These are phyloP conservation scores for Trichopria drosophilae DNA, from an alignment of 2,888 invertebrate species.

Conservation along the genomic window DNA sequence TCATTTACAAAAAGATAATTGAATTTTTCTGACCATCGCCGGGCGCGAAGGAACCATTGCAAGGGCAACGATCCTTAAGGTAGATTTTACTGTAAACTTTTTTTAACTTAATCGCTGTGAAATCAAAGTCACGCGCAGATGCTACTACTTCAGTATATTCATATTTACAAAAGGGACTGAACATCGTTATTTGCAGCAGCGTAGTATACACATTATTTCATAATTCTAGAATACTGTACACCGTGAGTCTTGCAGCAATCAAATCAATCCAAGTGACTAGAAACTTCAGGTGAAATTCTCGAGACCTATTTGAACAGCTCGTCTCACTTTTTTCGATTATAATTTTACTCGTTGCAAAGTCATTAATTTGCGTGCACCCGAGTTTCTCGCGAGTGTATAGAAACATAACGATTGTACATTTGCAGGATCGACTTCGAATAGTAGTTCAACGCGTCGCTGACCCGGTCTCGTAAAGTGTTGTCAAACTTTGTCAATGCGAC, in stretches of 20 bases:
- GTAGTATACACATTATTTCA: conserved; percentile 38
- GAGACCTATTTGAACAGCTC: not conserved
- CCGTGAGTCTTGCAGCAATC: conserved; percentile 41
- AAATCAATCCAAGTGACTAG: conserved; percentile 42
- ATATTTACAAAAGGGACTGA: conserved; percentile 47
- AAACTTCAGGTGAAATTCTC: too few relatives aligned
- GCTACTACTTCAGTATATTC: conserved; percentile 15
- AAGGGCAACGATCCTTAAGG: too few relatives aligned
- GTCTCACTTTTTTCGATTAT: conserved; percentile 7
- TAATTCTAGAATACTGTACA: conserved; percentile 46
- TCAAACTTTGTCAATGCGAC: too few relatives aligned
- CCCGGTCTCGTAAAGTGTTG: too few relatives aligned
- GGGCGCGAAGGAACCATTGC: too few relatives aligned
- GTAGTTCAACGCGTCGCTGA: too few relatives aligned
- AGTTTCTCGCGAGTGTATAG: conserved; percentile 15
- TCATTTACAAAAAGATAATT: too few relatives aligned
- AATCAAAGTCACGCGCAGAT: conserved; percentile 2
- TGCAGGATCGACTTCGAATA: conserved; percentile 30
- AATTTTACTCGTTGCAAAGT: conserved; percentile 4
- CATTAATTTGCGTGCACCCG: conserved; percentile 12
- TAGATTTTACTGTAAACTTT: too few relatives aligned
- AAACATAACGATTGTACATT: conserved; percentile 51
- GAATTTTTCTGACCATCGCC: too few relatives aligned
- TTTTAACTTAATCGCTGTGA: conserved; percentile 3
- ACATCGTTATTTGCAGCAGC: conserved; percentile 40